Base-by-base conservation (phyloP, 2,888 invertebrate species). In the Odontothrips loti region DNA sequence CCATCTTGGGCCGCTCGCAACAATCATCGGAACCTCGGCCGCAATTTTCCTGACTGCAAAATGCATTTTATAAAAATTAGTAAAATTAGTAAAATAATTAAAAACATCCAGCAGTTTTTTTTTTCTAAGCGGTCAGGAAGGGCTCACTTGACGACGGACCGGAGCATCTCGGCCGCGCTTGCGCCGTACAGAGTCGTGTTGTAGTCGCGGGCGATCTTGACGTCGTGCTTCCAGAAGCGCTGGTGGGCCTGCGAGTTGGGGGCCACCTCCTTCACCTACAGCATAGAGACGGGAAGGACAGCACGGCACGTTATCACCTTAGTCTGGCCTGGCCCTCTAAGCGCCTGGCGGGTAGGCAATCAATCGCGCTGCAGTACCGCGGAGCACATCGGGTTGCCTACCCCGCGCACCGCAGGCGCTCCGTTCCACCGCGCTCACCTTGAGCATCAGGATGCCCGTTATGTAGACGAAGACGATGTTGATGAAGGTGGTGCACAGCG, bases 391-490 rank as follows among this genome's bases (percentile, higher is more conserved):
- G n/a, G n/a, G n/a, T n/a, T n/a, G n/a, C n/a, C n/a, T n/a, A n/a
- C n/a, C n/a, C n/a, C n/a, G n/a, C n/a, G n/a, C 58, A 58, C 20
- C 58, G 15, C 58, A 58, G 58, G 58, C 20, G 58, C 34, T 6
- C 34, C 34, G 34, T 6, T n/a, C n/a, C n/a, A n/a, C n/a, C n/a
- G n/a, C 20, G 58, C 15, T 15, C 58, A 92, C 91, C 89, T 92
- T 93, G 81, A 94, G 90, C 58, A 94, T 91, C n/a, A 92, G 84
- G 47, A 93, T 90, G 34, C 93, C 94, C 85, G 92, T 90, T 0
- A 92, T 83, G 85, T 93, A 92, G 83, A 95, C 93, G 86, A 93
- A 93, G 79, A 92, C 85, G 81, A 95, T 93, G 86, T 95, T 95
- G 79, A 94, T 89, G 1, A 94, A 87, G 0, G 94, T 94, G 20